Evolutionary conservation across 2,113 vertebrate genomes (phyloP).

Genomic region (Daphoenositta chrysoptera): DNA sequence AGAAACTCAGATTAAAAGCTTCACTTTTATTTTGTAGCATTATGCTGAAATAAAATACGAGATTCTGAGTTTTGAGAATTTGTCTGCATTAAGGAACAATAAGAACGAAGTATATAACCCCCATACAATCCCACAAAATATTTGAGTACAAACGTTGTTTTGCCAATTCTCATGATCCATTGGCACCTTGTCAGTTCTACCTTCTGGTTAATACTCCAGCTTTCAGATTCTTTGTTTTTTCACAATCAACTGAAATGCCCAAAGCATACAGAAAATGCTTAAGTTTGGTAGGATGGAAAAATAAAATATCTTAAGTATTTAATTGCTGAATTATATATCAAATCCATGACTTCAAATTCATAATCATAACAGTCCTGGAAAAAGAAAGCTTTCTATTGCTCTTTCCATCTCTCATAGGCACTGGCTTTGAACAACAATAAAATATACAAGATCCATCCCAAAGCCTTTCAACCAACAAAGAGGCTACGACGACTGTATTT

Average conservation of each 20-base stretch:
- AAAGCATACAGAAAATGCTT: not conserved
- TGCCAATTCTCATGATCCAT: not conserved
- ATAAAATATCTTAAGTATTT: not conserved
- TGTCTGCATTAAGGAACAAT: not conserved
- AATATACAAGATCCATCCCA: constrained; percentile 91
- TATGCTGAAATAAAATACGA: not conserved
- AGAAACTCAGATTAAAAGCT: not conserved
- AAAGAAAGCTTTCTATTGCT: not conserved
- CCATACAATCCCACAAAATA: not conserved
- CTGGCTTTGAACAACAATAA: constrained; percentile 95
- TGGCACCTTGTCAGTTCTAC: not conserved
- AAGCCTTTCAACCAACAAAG: constrained; percentile 86
- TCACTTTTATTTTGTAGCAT: not conserved
- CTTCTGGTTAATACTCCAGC: not conserved
- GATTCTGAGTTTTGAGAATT: not conserved
- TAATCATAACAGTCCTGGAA: not conserved
- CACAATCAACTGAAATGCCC: not conserved
- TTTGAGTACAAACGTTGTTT: not conserved
- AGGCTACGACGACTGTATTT: constrained; percentile 87
- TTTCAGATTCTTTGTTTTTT: not conserved
- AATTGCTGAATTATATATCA: not conserved
- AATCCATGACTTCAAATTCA: not conserved
- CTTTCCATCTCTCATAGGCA: constrained; percentile 72
- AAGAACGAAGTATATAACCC: not conserved
- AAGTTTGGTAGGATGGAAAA: not conserved